Evolutionary conservation across 2,797 vertebrate species (phyloP).

Genomic region (Nyctalus aviator): DNA sequence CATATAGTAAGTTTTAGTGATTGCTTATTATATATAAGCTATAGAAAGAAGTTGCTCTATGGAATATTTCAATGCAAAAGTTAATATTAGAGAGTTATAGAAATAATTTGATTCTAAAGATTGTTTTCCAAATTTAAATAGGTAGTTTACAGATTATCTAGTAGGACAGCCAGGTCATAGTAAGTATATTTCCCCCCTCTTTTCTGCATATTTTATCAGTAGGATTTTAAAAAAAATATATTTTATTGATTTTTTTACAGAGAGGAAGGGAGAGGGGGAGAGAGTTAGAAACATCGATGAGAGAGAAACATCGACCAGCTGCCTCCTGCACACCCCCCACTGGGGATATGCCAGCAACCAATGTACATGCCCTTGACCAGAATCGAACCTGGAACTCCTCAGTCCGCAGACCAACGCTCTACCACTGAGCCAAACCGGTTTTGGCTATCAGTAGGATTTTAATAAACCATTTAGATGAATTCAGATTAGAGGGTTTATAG

Average conservation of each 20-base stretch:
- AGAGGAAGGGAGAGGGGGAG: too few species aligned
- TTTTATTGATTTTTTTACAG: too few species aligned
- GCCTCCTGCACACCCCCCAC: too few species aligned
- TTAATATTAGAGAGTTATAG: not conserved
- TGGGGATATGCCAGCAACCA: too few species aligned
- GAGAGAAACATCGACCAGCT: too few species aligned
- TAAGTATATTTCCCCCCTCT: not conserved
- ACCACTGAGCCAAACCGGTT: too few species aligned
- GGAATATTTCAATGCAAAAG: not conserved
- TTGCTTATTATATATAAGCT: conserved; percentile 32
- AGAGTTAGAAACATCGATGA: too few species aligned
- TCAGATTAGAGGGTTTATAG: not conserved
- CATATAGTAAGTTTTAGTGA: not conserved
- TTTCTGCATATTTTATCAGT: not conserved
- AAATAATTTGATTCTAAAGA: conserved; percentile 23
- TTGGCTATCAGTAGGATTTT: not conserved
- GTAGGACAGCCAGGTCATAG: not conserved
- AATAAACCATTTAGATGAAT: not conserved
- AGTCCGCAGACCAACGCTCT: too few species aligned
- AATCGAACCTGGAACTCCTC: too few species aligned
- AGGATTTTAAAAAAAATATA: not conserved
- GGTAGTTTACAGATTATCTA: not conserved
- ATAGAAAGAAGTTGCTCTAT: not conserved
- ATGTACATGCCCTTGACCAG: too few species aligned
- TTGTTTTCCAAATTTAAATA: conserved; percentile 52